A percentile compares a stretch with the other conserved stretches of the same genome.
Evolutionary conservation across 2,113 vertebrate species (phyloP).

Genomic region (Apteryx owenii): DNA sequence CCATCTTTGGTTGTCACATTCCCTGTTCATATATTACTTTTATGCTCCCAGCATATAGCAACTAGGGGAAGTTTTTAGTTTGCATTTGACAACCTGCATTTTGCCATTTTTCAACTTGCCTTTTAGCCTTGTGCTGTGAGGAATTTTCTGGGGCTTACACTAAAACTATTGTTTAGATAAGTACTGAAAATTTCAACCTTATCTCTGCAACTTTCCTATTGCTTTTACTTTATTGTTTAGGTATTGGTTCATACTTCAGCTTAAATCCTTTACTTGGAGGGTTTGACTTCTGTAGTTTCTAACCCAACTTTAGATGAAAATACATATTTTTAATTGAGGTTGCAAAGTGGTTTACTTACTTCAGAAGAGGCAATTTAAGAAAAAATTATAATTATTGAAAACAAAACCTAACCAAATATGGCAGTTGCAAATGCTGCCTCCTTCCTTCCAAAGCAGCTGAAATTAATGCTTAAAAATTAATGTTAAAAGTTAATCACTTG

Average conservation of each 20-base stretch:
- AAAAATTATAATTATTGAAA: slow-evolving; percentile 16
- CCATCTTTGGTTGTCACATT: slow-evolving; percentile 43
- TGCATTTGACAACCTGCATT: slow-evolving; percentile 55
- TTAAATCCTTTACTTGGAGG: slow-evolving; percentile 30
- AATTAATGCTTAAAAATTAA: slow-evolving; percentile 63
- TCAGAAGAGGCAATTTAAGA: neutral
- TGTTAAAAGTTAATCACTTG: slow-evolving; percentile 48
- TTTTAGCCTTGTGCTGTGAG: slow-evolving; percentile 23
- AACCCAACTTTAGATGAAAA: slow-evolving; percentile 7
- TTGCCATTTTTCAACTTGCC: slow-evolving; percentile 30
- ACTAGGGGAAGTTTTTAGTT: slow-evolving; percentile 51
- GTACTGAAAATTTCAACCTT: slow-evolving; percentile 10
- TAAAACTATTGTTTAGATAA: neutral
- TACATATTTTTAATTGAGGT: neutral
- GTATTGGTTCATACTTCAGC: slow-evolving; percentile 22
- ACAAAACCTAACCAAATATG: slow-evolving; percentile 26
- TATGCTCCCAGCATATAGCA: slow-evolving; percentile 45
- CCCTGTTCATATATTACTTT: slow-evolving; percentile 49
- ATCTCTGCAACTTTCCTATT: neutral
- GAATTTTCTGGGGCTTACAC: slow-evolving; percentile 19
- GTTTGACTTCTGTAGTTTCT: slow-evolving; percentile 9
- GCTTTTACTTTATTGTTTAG: slow-evolving; percentile 16
- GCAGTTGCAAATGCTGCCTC: slow-evolving; percentile 28
- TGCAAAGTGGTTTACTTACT: slow-evolving; percentile 2
- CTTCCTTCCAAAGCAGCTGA: slow-evolving; percentile 10